Evolutionary conservation across 2,113 vertebrate genomes (phyloP), one percentile per base, ranked within the genome.

Genomic region (Scolopax mira): DNA sequence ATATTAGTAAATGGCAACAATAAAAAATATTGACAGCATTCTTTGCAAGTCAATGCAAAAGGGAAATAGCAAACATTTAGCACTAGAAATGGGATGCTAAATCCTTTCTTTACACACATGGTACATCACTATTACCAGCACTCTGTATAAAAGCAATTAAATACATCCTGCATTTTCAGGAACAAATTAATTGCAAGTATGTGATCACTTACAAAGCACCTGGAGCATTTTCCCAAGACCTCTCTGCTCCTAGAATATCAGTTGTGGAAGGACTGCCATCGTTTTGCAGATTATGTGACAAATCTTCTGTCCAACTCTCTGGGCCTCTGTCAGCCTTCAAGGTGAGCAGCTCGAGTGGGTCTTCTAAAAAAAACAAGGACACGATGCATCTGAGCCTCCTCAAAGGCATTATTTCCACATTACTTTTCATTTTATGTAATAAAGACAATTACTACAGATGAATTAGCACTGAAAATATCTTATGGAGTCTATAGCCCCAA

Each of bases 161-260:
- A 49, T 39, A 28, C 42, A 18, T 19, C 11, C 35, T 18, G 35
- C 35, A 80, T 39, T 85, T 89, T 37, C n/a, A 65, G 23, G 54
- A 88, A 67, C n/a, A 75, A 92, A 39, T 28, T 24, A 17, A 22
- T 75, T 66, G 46, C 48, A 57, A 27, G 16, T 22, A 33, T 3
- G 48, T 2, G 28, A 79, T 94, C 85, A 96, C 98, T 98, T 97
- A 99, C 98, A 97, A 98, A 37, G 96, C 90, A 67, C 97, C 87
- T 25, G 97, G 97, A 74, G 96, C 91, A 57, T 98, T 97, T 81
- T 98, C 98, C 98, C 98, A 98, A 9, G 98, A 97, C 55, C 98
- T 97, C 64, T 98, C 98, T 16, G 95, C 98, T 89, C 98, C 98
- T 48, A 98, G 96, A 62, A 97, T 73, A 30, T 98, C 98, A 79